Percentiles rank a stretch among this genome's conserved stretches.
Conservation (phyloP, 2,888 invertebrate genomes). For the Sphaerophoria taeniata region DNA sequence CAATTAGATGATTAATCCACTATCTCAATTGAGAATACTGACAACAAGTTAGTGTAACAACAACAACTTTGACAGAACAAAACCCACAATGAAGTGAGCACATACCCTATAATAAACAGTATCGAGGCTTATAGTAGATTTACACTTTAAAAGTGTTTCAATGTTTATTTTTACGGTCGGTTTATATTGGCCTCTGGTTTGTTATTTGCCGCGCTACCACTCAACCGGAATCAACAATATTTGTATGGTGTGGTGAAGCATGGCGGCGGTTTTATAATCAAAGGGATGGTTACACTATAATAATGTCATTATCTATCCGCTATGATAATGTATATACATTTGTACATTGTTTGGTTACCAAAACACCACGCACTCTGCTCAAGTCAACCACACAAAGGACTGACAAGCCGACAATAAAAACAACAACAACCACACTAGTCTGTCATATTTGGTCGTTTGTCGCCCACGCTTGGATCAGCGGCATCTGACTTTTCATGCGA, state of each 20-base stretch:
- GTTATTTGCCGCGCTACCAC: neutral
- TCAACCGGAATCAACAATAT: constrained; percentile 32
- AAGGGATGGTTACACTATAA: constrained; percentile 69
- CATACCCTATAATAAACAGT: constrained; percentile 15
- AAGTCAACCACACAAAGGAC: constrained; percentile 54
- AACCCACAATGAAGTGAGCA: constrained; percentile 21
- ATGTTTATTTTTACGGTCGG: constrained; percentile 29
- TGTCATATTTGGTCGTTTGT: neutral
- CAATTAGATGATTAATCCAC: constrained; percentile 72
- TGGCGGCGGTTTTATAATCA: constrained; percentile 53
- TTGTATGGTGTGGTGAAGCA: constrained; percentile 12
- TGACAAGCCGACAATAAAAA: constrained; percentile 4
- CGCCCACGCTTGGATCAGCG: constrained; percentile 44
- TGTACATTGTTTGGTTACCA: constrained; percentile 48
- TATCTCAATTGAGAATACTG: constrained; percentile 20
- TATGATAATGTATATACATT: constrained; percentile 34
- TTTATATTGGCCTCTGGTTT: neutral
- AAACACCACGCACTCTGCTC: constrained; percentile 61
- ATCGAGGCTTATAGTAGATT: constrained; percentile 44
- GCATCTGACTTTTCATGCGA: constrained; percentile 20
- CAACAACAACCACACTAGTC: neutral
- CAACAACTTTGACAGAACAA: neutral
- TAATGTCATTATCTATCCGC: constrained; percentile 71
- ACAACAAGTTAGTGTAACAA: neutral
- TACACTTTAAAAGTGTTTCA: constrained; percentile 63